Evolutionary conservation across 2,113 vertebrate species (phyloP).

Genomic region (Myanophis thanlyinensis): DNA sequence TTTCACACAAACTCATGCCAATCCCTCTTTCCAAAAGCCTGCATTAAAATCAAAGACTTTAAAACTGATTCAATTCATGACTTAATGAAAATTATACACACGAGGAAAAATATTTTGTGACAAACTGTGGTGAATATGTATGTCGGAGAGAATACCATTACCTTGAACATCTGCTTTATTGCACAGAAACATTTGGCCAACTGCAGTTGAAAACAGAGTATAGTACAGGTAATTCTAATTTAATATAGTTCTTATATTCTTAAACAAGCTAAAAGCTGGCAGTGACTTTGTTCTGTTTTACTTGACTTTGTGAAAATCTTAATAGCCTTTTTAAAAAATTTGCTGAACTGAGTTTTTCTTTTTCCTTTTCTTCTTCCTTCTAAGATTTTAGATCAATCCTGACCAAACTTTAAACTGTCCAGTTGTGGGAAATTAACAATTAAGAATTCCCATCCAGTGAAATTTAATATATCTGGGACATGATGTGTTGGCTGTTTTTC

Average conservation of each 20-base stretch:
- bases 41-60: background rate
- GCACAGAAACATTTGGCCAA: background rate
- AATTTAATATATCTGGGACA: background rate
- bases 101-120: background rate
- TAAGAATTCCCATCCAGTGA: background rate
- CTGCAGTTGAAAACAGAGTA: background rate
- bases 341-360: background rate
- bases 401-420: background rate
- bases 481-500: too few relatives aligned
- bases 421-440: background rate
- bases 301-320: background rate
- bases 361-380: background rate
- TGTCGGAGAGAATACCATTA: background rate
- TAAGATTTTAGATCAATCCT: background rate
- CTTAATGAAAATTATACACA: background rate
- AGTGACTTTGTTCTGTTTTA: background rate
- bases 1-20: background rate
- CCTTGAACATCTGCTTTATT: background rate
- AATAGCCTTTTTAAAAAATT: background rate
- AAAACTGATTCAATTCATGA: background rate
- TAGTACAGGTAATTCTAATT: background rate
- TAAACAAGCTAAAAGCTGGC: background rate
- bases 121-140: background rate
- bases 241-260: background rate
- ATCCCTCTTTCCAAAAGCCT: background rate